A percentile compares a stretch with the other conserved stretches of the same genome.
Evolutionary conservation across 1,140 invertebrate genomes (phyloP).

Genomic region (Aphelinus atriplicis): DNA sequence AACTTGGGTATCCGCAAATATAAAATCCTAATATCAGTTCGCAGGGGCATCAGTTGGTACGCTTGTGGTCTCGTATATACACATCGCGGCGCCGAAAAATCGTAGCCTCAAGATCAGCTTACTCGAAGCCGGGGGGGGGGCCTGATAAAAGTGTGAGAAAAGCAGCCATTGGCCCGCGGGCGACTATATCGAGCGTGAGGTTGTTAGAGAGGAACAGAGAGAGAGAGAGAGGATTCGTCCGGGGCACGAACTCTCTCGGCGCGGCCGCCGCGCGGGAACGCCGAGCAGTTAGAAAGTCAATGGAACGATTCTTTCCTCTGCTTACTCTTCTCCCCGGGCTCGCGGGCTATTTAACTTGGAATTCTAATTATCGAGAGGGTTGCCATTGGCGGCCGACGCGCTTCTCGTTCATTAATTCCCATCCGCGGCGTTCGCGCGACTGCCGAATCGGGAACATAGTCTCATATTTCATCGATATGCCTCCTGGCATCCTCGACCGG

Average conservation of each 20-base stretch:
- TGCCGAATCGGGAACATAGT: too few species aligned
- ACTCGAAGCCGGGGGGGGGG: constrained; percentile 28
- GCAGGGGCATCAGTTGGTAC: too few species aligned
- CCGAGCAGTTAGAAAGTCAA: constrained; percentile 18
- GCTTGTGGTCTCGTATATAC: too few species aligned
- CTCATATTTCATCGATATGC: too few species aligned
- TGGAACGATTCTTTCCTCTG: constrained; percentile 4
- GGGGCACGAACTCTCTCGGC: background rate
- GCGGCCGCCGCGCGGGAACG: background rate
- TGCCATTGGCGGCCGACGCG: too few species aligned
- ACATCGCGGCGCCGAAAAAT: background rate
- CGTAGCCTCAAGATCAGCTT: constrained; percentile 31
- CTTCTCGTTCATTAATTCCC: too few species aligned
- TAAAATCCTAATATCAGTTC: too few species aligned
- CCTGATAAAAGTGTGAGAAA: constrained; percentile 28
- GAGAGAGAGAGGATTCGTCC: background rate
- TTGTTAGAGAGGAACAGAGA: constrained; percentile 18
- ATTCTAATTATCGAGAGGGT: constrained; percentile 4
- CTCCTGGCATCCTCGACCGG: too few species aligned
- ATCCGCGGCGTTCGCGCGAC: too few species aligned
- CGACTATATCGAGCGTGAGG: constrained; percentile 32
- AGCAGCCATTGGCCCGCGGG: constrained; percentile 16
- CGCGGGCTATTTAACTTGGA: background rate
- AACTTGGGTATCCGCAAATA: too few species aligned
- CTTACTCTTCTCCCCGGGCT: background rate